phyloP scores from a whole-genome alignment of 2,888 invertebrate genomes.

The Heliothis peltigera region DNA sequence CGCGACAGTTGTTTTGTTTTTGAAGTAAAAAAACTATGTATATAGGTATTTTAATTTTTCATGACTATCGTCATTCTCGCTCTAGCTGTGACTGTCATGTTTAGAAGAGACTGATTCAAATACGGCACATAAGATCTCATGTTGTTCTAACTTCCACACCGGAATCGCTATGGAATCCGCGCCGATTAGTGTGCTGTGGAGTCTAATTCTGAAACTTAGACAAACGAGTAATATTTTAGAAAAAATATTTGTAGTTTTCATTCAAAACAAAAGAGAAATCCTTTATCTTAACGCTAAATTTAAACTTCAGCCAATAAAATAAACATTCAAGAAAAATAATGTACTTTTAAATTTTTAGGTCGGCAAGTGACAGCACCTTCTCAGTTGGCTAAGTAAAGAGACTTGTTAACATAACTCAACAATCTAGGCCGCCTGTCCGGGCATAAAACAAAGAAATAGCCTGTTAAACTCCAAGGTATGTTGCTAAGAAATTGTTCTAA shows the following conservation, averaged over 20 bases:
- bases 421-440: conserved; percentile 52
- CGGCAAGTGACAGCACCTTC: conserved; percentile 32
- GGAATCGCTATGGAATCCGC: no score
- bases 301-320: background rate
- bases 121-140: no score
- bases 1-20: background rate
- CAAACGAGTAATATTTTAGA: no score
- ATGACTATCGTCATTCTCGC: no score
- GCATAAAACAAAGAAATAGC: conserved; percentile 50
- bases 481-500: conserved; percentile 18
- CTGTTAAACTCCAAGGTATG: conserved; percentile 43
- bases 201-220: no score
- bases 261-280: no score
- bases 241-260: no score
- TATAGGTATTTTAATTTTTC: no score
- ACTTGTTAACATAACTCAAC: conserved; percentile 62
- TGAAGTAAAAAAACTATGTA: background rate
- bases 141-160: no score
- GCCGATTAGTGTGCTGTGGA: no score
- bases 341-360: conserved; percentile 25
- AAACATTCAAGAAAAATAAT: conserved; percentile 22
- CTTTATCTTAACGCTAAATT: background rate
- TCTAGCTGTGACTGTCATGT: no score
- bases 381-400: conserved; percentile 59
- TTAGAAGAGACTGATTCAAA: no score